A percentile compares a stretch with the other conserved stretches of the same genome.
These are phyloP conservation scores for Tridacna gigas DNA, from an alignment of 2,888 invertebrate genomes.

Conservation along the genomic window DNA sequence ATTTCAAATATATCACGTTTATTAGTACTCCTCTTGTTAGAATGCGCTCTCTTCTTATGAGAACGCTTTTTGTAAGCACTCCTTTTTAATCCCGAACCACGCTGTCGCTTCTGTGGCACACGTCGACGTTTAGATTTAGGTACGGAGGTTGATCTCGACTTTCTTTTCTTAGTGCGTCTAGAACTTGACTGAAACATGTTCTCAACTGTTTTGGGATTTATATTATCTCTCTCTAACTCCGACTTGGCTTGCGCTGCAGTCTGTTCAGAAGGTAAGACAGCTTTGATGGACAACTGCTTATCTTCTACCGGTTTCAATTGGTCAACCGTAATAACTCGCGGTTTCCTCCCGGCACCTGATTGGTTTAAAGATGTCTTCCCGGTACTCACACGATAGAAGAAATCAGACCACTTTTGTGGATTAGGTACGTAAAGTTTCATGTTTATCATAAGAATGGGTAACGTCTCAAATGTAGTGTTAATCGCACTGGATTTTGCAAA, in stretches of 20 bases:
- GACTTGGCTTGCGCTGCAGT: constrained; percentile 46
- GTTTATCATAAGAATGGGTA: constrained; percentile 17
- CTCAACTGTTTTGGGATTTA: constrained; percentile 35
- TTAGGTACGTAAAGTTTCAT: constrained; percentile 63
- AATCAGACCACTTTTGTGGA: constrained; percentile 54
- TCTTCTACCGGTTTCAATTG: constrained; percentile 23
- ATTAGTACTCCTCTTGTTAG: background rate
- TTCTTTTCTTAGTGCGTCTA: constrained; percentile 14
- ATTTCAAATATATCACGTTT: constrained; percentile 34
- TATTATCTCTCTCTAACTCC: constrained; percentile 49
- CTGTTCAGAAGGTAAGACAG: constrained; percentile 54
- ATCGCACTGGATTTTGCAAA: constrained; percentile 29
- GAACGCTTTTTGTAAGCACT: background rate
- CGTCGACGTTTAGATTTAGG: constrained; percentile 7
- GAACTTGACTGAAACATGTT: constrained; percentile 28
- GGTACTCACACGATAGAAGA: constrained; percentile 41
- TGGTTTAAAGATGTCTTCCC: constrained; percentile 43
- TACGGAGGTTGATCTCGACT: background rate
- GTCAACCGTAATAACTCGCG: constrained; percentile 32
- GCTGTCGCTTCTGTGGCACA: constrained; percentile 2
- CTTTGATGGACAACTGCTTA: constrained; percentile 37
- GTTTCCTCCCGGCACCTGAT: constrained; percentile 39
- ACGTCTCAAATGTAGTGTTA: constrained; percentile 49
- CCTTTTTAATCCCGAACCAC: constrained; percentile 8
- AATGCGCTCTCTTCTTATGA: constrained; percentile 12